Percentiles rank a stretch among this genome's conserved stretches.
Evolutionary conservation across 2,113 vertebrate species (phyloP).

Genomic region (Conger conger): DNA sequence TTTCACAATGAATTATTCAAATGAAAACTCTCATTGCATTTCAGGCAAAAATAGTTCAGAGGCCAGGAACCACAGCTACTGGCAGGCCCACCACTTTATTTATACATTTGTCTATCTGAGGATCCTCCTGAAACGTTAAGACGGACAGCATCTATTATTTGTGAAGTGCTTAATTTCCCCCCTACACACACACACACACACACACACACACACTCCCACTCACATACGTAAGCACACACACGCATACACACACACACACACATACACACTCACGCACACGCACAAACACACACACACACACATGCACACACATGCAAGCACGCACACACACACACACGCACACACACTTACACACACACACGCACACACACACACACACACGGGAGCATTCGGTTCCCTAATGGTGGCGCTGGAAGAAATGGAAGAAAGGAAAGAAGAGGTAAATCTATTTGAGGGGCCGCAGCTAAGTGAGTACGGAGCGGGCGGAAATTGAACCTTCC

Average conservation of each 20-base stretch:
- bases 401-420: not conserved
- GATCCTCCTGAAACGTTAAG: not conserved
- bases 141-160: not conserved
- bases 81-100: conserved; percentile 38
- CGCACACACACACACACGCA: too few species aligned
- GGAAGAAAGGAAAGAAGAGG: not conserved
- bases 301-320: too few species aligned
- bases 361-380: not conserved
- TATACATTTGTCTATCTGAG: not conserved
- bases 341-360: too few species aligned
- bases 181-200: not conserved
- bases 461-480: not conserved
- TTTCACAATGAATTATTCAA: conserved; percentile 67
- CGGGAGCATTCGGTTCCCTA: not conserved
- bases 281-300: too few species aligned
- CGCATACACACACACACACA: too few species aligned
- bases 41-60: conserved; percentile 57
- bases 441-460: not conserved
- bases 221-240: too few species aligned
- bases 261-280: too few species aligned
- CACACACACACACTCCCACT: too few species aligned
- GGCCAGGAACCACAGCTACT: conserved; percentile 53
- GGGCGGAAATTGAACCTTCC: not conserved
- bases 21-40: conserved; percentile 54
- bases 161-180: not conserved